phyloP scores from a whole-genome alignment of 1,140 invertebrate genomes.

The Ooceraea biroi region DNA sequence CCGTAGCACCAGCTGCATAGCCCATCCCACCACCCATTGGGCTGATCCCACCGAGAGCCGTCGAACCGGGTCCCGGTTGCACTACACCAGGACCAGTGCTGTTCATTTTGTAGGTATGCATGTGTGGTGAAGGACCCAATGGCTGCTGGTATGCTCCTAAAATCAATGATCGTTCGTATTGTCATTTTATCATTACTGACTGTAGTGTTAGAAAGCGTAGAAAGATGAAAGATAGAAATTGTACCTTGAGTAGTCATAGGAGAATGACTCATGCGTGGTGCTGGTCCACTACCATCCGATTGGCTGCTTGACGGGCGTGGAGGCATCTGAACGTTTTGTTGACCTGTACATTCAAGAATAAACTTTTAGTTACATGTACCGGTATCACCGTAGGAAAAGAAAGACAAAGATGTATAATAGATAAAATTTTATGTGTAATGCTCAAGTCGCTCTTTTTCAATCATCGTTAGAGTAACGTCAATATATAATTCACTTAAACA shows the following conservation, averaged over 20 bases:
- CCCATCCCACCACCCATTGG: slow-evolving; percentile 83
- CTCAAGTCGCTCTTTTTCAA: not conserved
- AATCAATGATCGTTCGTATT: slow-evolving; percentile 49
- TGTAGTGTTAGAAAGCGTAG: not conserved
- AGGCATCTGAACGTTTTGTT: slow-evolving; percentile 96
- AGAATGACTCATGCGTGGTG: slow-evolving; percentile 90
- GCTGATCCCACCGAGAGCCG: slow-evolving; percentile 82
- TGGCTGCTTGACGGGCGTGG: slow-evolving; percentile 96
- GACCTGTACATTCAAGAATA: slow-evolving; percentile 87
- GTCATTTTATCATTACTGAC: slow-evolving; percentile 28
- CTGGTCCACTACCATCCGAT: slow-evolving; percentile 92
- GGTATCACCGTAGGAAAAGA: not conserved
- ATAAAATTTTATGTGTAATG: slow-evolving; percentile 6
- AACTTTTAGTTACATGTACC: slow-evolving; percentile 6
- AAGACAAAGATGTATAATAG: not conserved
- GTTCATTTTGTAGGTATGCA: slow-evolving; percentile 88
- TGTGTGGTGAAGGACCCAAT: slow-evolving; percentile 88
- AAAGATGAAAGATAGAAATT: not conserved
- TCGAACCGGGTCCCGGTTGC: slow-evolving; percentile 81
- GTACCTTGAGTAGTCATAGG: slow-evolving; percentile 91
- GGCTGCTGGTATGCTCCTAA: slow-evolving; percentile 88
- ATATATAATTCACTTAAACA: not conserved
- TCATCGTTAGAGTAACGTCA: not conserved
- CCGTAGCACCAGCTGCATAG: slow-evolving; percentile 82
- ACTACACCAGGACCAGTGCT: slow-evolving; percentile 82